Evolutionary conservation across 2,888 invertebrate genomes (phyloP).

Genomic region (Bruchidius siliquastri): DNA sequence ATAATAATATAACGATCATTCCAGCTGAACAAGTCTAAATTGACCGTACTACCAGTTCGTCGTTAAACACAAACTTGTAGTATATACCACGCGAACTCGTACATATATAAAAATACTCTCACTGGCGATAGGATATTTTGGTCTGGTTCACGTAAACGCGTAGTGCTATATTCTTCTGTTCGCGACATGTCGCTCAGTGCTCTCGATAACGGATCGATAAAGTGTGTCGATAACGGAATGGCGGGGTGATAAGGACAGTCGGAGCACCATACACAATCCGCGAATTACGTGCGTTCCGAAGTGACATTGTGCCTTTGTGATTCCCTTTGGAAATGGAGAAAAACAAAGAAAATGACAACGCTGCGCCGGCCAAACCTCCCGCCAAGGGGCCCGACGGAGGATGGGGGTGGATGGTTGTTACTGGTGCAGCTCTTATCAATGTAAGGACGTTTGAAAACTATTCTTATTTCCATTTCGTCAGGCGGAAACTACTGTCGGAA

Average conservation of each 20-base stretch:
- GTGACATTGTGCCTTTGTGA: neutral
- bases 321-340: neutral
- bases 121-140: neutral
- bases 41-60: neutral
- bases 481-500: too few species aligned
- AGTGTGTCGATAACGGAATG: neutral
- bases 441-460: constrained; percentile 57
- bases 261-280: neutral
- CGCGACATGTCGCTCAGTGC: neutral
- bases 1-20: neutral
- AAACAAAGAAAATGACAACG: neutral
- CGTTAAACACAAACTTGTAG: neutral
- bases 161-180: neutral
- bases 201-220: neutral
- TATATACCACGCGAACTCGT: neutral
- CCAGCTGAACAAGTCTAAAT: neutral
- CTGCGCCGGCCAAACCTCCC: neutral
- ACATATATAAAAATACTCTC: neutral
- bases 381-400: constrained; percentile 70
- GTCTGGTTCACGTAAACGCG: neutral
- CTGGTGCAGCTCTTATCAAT: constrained; percentile 96
- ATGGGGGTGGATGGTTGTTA: constrained; percentile 93
- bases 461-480: too few species aligned
- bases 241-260: too few species aligned
- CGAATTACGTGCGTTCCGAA: neutral